A percentile compares a stretch with the other conserved stretches of the same genome.
Conservation (phyloP, 2,797 vertebrate species). For the Cryptoblepharus egeriae region DNA sequence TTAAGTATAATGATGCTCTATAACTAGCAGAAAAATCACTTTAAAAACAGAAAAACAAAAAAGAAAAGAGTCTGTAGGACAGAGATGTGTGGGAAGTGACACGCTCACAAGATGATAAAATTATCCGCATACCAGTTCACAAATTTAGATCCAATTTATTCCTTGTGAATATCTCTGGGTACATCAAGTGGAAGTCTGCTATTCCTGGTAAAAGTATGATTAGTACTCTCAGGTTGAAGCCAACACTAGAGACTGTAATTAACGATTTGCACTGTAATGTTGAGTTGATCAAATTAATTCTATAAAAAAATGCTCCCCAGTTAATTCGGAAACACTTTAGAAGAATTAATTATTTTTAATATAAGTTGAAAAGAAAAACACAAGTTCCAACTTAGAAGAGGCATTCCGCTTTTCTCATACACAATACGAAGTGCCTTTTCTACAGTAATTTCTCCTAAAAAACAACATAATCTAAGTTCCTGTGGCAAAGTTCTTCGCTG, state of each 20-base stretch:
- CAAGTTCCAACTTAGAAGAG: neutral
- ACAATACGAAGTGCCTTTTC: neutral
- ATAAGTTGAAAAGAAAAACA: neutral
- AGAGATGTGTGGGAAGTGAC: conserved; percentile 27
- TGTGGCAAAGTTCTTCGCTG: no score
- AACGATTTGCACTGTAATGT: neutral
- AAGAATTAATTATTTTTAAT: neutral
- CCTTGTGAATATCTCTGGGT: neutral
- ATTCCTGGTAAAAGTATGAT: neutral
- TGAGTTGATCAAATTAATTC: neutral
- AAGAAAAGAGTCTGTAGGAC: neutral
- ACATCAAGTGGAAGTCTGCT: neutral
- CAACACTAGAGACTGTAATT: no score
- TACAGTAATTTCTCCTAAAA: neutral
- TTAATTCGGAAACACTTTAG: neutral
- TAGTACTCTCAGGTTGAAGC: neutral
- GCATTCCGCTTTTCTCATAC: no score
- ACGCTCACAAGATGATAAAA: conserved; percentile 15
- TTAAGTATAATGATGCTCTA: conserved; percentile 21
- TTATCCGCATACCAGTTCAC: conserved; percentile 5
- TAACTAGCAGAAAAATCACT: conserved; percentile 17
- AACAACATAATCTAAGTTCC: neutral
- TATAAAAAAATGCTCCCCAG: neutral
- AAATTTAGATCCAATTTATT: conserved; percentile 19
- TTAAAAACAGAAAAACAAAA: neutral